Evolutionary conservation across 2,888 invertebrate species (phyloP), one percentile per base, ranked within the genome.

Genomic region (Diploptera punctata): DNA sequence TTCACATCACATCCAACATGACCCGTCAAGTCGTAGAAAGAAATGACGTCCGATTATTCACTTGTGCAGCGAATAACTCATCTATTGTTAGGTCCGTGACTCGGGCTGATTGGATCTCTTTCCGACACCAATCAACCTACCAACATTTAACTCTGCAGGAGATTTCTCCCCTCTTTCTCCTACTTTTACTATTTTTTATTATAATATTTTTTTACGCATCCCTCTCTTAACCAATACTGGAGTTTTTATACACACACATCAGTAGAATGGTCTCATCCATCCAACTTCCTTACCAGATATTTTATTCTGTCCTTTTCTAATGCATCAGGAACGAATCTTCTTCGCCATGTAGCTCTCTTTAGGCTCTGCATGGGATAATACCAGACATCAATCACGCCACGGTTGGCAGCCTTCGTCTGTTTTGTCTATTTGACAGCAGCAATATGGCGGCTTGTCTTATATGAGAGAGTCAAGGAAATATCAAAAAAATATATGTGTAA

Each of bases 71-170:
- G n/a, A n/a, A n/a, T n/a, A n/a, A n/a, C 47, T 47, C 44, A 47
- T 65, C 29, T 65, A 65, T 65, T 65, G 65, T 65, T 44, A 65
- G 21, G 43, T n/a, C 47, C 62, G 61, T 54, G 73, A 71, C 72
- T 44, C 47, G 47, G n/a, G 68, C 67, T 75, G 75, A 76, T 76
- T 71, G 74, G 71, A 74, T 74, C 74, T 73, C 70, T 61, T 52
- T 70, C 71, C 68, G 75, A 76, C 76, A 73, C 67, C 70, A 72
- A 71, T 73, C 74, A 73, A 67, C 61, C 33, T 67, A 33, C 60
- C 33, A 65, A 72, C 67, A 72, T 76, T 74, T 76, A 72, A 73
- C 76, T 33, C 76, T 47, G 75, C 70, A 67, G 76, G 76, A 73
- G 47, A 71, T 18, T 52, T 18, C n/a, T 26, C 26, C 65, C 18